Evolutionary conservation across 2,113 vertebrate species (phyloP), one percentile per base, ranked within the genome.

Genomic region (Hippocampus comes): DNA sequence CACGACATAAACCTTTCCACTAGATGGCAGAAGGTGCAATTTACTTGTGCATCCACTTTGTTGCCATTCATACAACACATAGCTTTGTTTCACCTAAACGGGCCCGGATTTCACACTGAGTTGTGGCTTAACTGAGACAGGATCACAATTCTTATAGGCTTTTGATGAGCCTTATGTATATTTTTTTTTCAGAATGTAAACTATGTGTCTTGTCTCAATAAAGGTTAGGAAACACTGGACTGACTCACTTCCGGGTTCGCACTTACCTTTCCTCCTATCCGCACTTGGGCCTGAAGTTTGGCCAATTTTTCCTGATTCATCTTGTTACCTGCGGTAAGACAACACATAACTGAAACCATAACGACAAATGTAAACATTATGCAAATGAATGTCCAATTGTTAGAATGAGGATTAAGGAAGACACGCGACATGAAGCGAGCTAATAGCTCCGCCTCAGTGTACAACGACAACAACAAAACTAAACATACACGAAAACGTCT

Each of bases 301-400:
- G 96, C 96, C 67, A 99, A 92, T 77, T 99, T 99, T 91, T 99
- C 97, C 89, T 97, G 96, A 91, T 99, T 99, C 97, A 99, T 66
- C 43, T 99, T 77, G 55, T 94, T 70, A 93, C 91, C 85, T 79
- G 80, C 60, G 66, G 49, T 2, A 63, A 77, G 77, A 68, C 71
- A 67, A 57, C 14, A 41, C 9, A 12, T 10, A n/a, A 4, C 18
- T 42, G 34, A 63, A 11, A 4, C 34, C 18, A 11, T 25, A n/a
- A 42, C 30, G 34, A 21, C 30, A 38, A 63, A 38, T 38, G 5
- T 2, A 41, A 17, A 20, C 34, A 38, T 11, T 48, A 5, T 10
- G 23, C 23, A 1, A 66, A 23, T 48, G 43, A 34, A 61, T 9
- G 59, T 18, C 8, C 12, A 23, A 43, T 10, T 66, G 42, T 18